A percentile compares a stretch with the other conserved stretches of the same genome.
Evolutionary conservation across 2,888 invertebrate species (phyloP).

Genomic region (Mesorhabditis spiculigera): DNA sequence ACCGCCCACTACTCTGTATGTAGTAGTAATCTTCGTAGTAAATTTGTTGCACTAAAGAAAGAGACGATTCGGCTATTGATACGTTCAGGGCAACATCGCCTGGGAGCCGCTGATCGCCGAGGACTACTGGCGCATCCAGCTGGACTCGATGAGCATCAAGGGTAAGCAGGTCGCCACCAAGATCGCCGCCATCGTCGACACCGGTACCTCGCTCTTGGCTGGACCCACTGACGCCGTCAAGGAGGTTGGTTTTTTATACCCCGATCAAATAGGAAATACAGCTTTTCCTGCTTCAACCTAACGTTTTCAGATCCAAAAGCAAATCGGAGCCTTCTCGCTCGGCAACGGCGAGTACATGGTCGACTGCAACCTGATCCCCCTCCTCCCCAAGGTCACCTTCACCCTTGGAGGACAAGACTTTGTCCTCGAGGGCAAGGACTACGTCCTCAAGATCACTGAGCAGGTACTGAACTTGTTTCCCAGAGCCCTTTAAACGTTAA

Average conservation of each 20-base stretch:
- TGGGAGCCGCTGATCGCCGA: conserved; percentile 32
- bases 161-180: conserved; percentile 22
- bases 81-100: conserved; percentile 27
- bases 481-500: neutral
- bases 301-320: conserved; percentile 71
- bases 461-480: neutral
- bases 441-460: conserved; percentile 76
- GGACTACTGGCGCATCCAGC: conserved; percentile 41
- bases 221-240: conserved; percentile 78
- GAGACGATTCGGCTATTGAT: neutral
- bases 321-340: conserved; percentile 71
- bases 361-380: conserved; percentile 75
- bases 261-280: neutral
- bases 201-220: conserved; percentile 89
- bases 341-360: conserved; percentile 73
- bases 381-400: conserved; percentile 77
- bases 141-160: conserved; percentile 20
- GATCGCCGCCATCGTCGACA: conserved; percentile 93
- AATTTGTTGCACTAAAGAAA: neutral
- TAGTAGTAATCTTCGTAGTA: neutral
- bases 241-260: conserved; percentile 18
- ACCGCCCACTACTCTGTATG: conserved; percentile 75
- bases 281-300: neutral
- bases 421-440: conserved; percentile 74
- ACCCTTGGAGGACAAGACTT: conserved; percentile 75